Base-by-base conservation (phyloP, 2,113 vertebrate genomes). In the Thinocorus orbignyianus region DNA sequence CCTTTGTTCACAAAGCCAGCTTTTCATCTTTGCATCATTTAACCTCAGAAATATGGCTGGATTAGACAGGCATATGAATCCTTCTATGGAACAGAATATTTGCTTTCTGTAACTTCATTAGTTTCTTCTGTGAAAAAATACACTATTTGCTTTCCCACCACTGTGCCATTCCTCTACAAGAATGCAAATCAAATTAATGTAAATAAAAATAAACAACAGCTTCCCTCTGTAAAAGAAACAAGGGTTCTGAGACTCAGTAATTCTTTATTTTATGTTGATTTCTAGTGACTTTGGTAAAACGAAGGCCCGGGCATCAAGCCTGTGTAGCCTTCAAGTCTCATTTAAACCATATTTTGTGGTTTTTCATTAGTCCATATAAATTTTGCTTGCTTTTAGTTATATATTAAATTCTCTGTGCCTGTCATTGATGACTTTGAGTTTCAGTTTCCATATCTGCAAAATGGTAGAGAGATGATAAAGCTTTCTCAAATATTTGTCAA, bases 11-110 rank as follows among this genome's bases (percentile, higher is more conserved):
- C 52, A 51, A 92, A 96, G 90, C 69, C 95, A 91, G 48, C 77
- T 95, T 96, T 94, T 96, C 65, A 68, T 96, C 86, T 92, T 95
- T 93, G 95, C 92, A 76, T 94, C 95, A 87, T 96, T 97, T 89
- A 96, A 91, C 91, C 80, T 91, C 73, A 94, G 89, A 97, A 97
- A 95, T 95, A 95, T 70, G 82, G 31, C 90, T 92, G 83, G 25
- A 28, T 57, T 92, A 72, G 72, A 60, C 57, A 86, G 79, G 60
- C 80, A 61, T 33, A 23, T 49, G 54, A 78, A 93, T 25, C 48
- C 49, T 87, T 92, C 88, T 46, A 2, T 54, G 65, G 81, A 86
- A 71, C 42, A 83, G 51, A 62, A 72, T 54, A 41, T 88, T 84
- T 84, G 14, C 83, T 81, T 57, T 81, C 80, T 33, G 4, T 61